Evolutionary conservation across 2,888 invertebrate species (phyloP).

Genomic region (Antheraea assamensis): DNA sequence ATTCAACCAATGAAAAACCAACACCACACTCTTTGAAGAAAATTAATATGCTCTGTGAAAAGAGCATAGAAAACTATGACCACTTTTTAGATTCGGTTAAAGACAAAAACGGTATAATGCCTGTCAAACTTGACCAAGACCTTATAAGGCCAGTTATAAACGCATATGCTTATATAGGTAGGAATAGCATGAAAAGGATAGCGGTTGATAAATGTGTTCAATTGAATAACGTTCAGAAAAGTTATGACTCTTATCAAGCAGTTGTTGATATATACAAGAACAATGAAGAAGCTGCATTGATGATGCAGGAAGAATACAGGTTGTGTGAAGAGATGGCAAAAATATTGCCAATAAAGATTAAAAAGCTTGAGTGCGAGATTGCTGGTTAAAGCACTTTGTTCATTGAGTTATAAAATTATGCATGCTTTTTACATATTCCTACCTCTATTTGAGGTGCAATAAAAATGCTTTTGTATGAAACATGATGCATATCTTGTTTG

Average conservation of each 20-base stretch:
- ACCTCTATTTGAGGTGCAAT: conserved; percentile 10
- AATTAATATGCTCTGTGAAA: conserved; percentile 88
- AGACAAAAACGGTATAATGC: conserved; percentile 79
- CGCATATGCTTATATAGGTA: conserved; percentile 90
- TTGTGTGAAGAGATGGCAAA: conserved; percentile 93
- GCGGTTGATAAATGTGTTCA: conserved; percentile 85
- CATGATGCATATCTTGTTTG: neutral
- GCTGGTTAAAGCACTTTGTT: conserved; percentile 30
- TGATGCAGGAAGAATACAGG: conserved; percentile 87
- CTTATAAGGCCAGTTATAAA: conserved; percentile 86
- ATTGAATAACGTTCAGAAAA: conserved; percentile 85
- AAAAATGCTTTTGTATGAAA: neutral
- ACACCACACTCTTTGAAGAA: conserved; percentile 87
- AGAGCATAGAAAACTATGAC: conserved; percentile 88
- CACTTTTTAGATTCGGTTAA: conserved; percentile 88
- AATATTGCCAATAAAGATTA: conserved; percentile 89
- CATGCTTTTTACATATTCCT: conserved; percentile 1
- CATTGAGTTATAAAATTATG: neutral
- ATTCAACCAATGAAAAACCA: conserved; percentile 80
- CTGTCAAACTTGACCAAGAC: conserved; percentile 84
- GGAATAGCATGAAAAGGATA: conserved; percentile 89
- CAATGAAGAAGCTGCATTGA: conserved; percentile 84
- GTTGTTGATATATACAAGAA: conserved; percentile 89
- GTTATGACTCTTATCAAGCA: conserved; percentile 86
- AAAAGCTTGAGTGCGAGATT: conserved; percentile 76